Conservation (phyloP, 30 jellyfish, hydroid and myxozoan species). For the Cassiopea andromeda region DNA sequence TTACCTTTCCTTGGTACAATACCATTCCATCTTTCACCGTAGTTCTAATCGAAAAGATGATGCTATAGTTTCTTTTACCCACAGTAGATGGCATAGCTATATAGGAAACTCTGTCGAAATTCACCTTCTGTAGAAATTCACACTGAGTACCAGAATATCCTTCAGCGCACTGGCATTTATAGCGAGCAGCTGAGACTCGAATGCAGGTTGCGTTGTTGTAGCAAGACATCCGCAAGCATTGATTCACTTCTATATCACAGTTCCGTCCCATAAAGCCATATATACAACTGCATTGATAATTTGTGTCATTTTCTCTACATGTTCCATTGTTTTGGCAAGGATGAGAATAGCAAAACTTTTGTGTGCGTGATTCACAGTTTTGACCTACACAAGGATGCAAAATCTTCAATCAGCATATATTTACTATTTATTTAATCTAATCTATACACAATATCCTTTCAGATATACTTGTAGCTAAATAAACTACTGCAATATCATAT, state of each 20-base stretch:
- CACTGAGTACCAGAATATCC: slow-evolving; percentile 52
- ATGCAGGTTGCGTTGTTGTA: slow-evolving; percentile 53
- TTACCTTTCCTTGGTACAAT: slow-evolving; percentile 68
- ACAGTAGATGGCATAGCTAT: slow-evolving; percentile 49
- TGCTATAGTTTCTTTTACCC: slow-evolving; percentile 2
- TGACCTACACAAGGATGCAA: slow-evolving; percentile 17
- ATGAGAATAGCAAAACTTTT: slow-evolving; percentile 35
- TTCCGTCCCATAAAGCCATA: slow-evolving; percentile 54
- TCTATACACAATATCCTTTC: too few species aligned
- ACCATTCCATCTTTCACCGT: slow-evolving; percentile 29
- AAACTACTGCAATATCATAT: too few species aligned
- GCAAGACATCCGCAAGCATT: slow-evolving; percentile 64
- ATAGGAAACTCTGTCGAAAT: slow-evolving; percentile 39
- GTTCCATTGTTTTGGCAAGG: slow-evolving; percentile 73
- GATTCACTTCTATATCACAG: slow-evolving; percentile 62
- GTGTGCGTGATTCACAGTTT: slow-evolving; percentile 50
- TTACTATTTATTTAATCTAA: too few species aligned
- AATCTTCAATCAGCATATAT: not conserved
- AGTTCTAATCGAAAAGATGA: slow-evolving; percentile 36
- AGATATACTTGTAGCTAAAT: too few species aligned
- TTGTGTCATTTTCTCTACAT: slow-evolving; percentile 55
- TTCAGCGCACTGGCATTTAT: slow-evolving; percentile 40
- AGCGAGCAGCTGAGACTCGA: slow-evolving; percentile 39
- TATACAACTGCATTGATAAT: slow-evolving; percentile 33
- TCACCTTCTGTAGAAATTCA: slow-evolving; percentile 51